Base-by-base conservation (phyloP, 2,113 vertebrate species). In the Anarhynchus alexandrinus region DNA sequence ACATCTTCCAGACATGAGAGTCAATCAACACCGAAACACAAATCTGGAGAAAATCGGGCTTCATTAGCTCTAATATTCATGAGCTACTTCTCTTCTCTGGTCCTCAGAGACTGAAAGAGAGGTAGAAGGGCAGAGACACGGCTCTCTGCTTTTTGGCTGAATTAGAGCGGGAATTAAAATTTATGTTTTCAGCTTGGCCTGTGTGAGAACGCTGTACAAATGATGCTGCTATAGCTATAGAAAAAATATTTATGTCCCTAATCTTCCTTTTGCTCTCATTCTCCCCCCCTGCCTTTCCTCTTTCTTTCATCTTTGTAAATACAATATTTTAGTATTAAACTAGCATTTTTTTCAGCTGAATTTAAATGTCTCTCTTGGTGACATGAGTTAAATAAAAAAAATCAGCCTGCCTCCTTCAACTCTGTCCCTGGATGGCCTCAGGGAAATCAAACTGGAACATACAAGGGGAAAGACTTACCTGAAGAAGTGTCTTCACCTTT, bases 11-110 rank as follows among this genome's bases (percentile, higher is more conserved):
- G 65, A 59, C 7, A 22, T 25, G 40, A 94, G 77, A 91, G 47
- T 76, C 86, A 91, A 76, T 93, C 84, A 91, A 91, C 40, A 82
- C 49, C 0, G 2, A 91, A 96, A 88, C 64, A 94, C 40, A 85
- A 89, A 94, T 49, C 61, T 91, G 82, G 49, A 76, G 82, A 85
- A 97, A 91, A 91, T 80, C 58, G 88, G 66, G 62, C 34, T 94
- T 94, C 57, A 76, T 94, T 93, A 91, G 52, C 65, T 89, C 55
- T 89, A 91, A 89, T 91, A 96, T 94, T 93, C 61, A 82, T 57
- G 54, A 87, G 34, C 47, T 69, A 30, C 65, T 93, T 84, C 40
- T 64, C 27, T 54, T 80, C 34, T 95, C 42, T 66, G 18, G 20
- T 93, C 38, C 61, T 85, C 40, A 59, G 73, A 91, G 57, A 67